Conservation (phyloP, 2,113 vertebrate species). For the Peromyscus leucopus region DNA sequence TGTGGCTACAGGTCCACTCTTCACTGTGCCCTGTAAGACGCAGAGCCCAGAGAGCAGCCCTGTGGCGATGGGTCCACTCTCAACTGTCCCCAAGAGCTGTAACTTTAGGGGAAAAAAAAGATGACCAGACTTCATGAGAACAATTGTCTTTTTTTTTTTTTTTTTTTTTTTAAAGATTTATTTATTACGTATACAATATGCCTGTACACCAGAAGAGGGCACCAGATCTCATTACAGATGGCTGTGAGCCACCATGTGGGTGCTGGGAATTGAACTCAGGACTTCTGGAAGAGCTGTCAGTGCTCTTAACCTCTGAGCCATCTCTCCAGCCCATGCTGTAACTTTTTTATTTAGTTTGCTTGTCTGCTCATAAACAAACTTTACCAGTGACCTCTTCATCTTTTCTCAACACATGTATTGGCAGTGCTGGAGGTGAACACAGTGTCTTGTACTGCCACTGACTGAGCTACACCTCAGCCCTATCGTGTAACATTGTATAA, state of each 20-base stretch:
- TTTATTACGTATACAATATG: too few species aligned
- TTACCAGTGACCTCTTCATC: background rate
- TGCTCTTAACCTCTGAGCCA: too few species aligned
- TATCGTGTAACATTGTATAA: background rate
- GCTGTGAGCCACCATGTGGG: too few species aligned
- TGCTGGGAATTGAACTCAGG: too few species aligned
- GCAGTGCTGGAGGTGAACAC: background rate
- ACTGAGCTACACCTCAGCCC: background rate
- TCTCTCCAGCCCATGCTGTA: background rate
- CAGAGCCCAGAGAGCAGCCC: background rate
- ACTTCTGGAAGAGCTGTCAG: too few species aligned
- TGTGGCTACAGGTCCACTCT: background rate
- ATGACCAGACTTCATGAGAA: too few species aligned
- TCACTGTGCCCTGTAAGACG: background rate
- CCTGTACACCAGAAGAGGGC: too few species aligned
- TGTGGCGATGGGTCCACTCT: background rate
- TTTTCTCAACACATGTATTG: background rate
- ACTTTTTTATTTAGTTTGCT: background rate
- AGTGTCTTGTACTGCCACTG: background rate
- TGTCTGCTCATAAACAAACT: background rate
- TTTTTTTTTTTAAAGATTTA: too few species aligned
- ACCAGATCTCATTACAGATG: too few species aligned
- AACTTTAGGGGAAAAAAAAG: too few species aligned
- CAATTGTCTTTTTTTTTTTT: too few species aligned
- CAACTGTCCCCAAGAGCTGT: background rate